Conservation (phyloP, 2,888 invertebrate genomes). For the Drosophila kambysellisi region DNA sequence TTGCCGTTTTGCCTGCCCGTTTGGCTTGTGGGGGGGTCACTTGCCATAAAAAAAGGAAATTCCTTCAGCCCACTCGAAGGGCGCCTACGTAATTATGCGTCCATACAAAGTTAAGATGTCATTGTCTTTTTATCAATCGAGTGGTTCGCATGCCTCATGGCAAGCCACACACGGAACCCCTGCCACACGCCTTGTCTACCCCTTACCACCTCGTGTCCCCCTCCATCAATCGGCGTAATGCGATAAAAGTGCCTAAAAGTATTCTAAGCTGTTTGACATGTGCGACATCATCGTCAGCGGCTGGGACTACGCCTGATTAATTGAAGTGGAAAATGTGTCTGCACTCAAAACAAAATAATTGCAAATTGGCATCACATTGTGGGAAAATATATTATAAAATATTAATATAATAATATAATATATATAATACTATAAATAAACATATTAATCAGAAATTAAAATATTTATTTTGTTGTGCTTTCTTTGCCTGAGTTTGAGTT, state of each 20-base stretch:
- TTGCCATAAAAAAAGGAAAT: constrained; percentile 27
- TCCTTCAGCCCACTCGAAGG: constrained; percentile 31
- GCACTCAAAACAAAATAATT: constrained; percentile 24
- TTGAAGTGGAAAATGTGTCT: constrained; percentile 59
- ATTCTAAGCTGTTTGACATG: constrained; percentile 63
- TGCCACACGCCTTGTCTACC: background rate
- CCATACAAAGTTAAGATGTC: constrained; percentile 27
- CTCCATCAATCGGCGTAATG: constrained; percentile 45
- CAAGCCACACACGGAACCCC: constrained; percentile 33
- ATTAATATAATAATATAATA: no score
- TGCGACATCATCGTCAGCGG: constrained; percentile 54
- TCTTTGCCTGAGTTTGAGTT: background rate
- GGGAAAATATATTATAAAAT: no score
- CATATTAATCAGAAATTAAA: background rate
- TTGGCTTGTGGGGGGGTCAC: constrained; percentile 50
- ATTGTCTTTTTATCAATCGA: constrained; percentile 58
- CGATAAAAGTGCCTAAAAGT: constrained; percentile 68
- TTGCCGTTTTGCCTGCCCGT: constrained; percentile 34
- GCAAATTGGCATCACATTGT: background rate
- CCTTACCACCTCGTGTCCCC: background rate
- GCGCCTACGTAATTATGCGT: constrained; percentile 58
- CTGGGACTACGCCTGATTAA: constrained; percentile 44
- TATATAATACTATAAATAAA: no score
- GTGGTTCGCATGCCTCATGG: constrained; percentile 30
- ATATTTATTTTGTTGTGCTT: background rate